Evolutionary conservation across 2,888 invertebrate species (phyloP).

Genomic region (Agrilus biguttatus): DNA sequence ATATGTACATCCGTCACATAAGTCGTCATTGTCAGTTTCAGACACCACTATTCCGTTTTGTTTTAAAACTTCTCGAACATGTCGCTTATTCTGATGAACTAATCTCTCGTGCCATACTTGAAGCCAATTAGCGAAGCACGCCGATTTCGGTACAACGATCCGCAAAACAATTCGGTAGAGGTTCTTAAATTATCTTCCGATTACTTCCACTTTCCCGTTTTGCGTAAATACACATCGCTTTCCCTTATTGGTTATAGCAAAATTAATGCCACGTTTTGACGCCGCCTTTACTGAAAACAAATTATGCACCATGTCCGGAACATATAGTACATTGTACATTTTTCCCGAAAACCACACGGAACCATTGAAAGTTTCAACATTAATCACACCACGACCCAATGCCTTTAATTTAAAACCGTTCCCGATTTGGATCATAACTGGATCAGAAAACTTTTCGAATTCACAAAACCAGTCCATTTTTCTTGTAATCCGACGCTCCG

Average conservation of each 20-base stretch:
- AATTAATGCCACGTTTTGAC: slow-evolving; percentile 10
- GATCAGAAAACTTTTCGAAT: slow-evolving; percentile 2
- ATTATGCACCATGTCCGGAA: slow-evolving; percentile 19
- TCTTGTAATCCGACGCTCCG: slow-evolving; percentile 12
- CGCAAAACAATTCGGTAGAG: no score
- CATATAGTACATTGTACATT: slow-evolving; percentile 15
- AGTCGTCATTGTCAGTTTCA: slow-evolving; percentile 4
- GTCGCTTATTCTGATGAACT: no score
- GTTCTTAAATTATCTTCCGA: no score
- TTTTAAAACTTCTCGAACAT: slow-evolving; percentile 13
- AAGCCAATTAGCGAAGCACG: no score
- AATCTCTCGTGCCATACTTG: slow-evolving; percentile 5
- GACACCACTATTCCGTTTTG: slow-evolving; percentile 10
- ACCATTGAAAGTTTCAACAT: no score
- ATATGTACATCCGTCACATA: slow-evolving; percentile 11
- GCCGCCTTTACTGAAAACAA: slow-evolving; percentile 23
- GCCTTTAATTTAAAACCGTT: slow-evolving; percentile 6
- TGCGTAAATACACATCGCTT: no score
- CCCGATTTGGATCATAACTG: slow-evolving; percentile 8
- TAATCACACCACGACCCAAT: no score
- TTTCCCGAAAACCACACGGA: slow-evolving; percentile 11
- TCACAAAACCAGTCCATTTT: slow-evolving; percentile 6
- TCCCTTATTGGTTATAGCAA: slow-evolving; percentile 13
- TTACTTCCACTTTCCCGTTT: no score
- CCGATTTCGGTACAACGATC: no score